Evolutionary conservation across 2,888 invertebrate genomes (phyloP), one percentile per base, ranked within the genome.

Genomic region (Limnephilus marmoratus): DNA sequence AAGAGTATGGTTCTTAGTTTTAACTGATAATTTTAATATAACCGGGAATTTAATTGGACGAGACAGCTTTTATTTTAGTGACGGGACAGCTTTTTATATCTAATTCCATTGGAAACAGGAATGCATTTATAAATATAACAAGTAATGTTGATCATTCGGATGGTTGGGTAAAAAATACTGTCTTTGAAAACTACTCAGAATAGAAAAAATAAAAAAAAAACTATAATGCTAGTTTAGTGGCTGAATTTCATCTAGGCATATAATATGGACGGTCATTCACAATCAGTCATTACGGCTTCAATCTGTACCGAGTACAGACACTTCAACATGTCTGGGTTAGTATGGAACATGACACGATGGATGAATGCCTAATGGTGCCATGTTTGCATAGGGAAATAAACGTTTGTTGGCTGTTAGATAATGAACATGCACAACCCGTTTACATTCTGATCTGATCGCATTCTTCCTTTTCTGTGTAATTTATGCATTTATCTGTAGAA

Each of bases 301-400:
- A 81, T 81, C 34, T 81, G 81, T 81, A 7, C 49, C 81, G 82
- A 49, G 45, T 15, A 18, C n/a, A 53, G 18, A 49, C 83, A 89
- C 83, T 45, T 89, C 24, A 53, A 80, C 49, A 86, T 29, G 90
- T 92, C 88, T 90, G 92, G 90, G 83, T 92, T 37, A 90, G 90
- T 87, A 92, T 68, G 86, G 41, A 49, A 85, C 86, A 31, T 90
- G 92, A 92, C 88, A 53, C 83, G 87, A 90, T 92, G 68, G 81
- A 37, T 85, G 86, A 92, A 92, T 90, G 37, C 90, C 31, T 90
- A 92, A 90, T 92, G 87, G 91, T 81, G 91, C 87, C 85, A 53
- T 91, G 91, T 82, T 82, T 41, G 68, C 90, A 83, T 68, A 80
- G 45, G 90, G 45, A 90, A 90, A 82, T 49, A 49, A 90, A 90